These are phyloP conservation scores for Epicampocera succincta DNA, from an alignment of 2,888 invertebrate species.

Conservation along the genomic window DNA sequence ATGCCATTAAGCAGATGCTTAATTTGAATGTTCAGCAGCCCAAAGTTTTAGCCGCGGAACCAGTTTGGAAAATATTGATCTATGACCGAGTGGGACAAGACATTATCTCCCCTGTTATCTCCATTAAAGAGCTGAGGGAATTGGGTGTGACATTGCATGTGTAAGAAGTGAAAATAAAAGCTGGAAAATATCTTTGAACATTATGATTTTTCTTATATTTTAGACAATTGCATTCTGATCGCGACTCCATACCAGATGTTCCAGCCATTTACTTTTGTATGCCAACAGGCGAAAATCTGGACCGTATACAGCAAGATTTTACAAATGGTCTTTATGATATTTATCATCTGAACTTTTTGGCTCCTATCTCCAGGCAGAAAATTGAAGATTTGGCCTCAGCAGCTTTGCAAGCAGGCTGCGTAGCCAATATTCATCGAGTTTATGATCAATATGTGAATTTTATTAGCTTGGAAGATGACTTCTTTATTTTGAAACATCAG, in stretches of 20 bases:
- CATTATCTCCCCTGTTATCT: slow-evolving; percentile 97
- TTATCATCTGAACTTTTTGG: slow-evolving; percentile 98
- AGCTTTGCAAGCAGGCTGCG: slow-evolving; percentile 94
- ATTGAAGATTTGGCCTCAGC: slow-evolving; percentile 97
- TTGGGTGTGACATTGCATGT: slow-evolving; percentile 98
- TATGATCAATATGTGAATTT: slow-evolving; percentile 99
- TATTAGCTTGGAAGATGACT: slow-evolving; percentile 98
- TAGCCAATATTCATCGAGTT: slow-evolving; percentile 96
- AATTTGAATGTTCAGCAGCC: slow-evolving; percentile 93
- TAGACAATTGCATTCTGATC: slow-evolving; percentile 92
- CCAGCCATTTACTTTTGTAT: slow-evolving; percentile 99
- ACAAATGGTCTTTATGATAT: slow-evolving; percentile 95
- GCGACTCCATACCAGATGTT: slow-evolving; percentile 98
- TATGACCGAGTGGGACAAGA: slow-evolving; percentile 99
- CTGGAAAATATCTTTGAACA: not conserved
- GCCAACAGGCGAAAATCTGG: slow-evolving; percentile 97
- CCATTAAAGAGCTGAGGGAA: slow-evolving; percentile 96
- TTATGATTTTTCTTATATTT: slow-evolving; percentile 63
- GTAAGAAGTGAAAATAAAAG: slow-evolving; percentile 83
- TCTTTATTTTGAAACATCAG: slow-evolving; percentile 96
- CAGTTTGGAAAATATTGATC: slow-evolving; percentile 97
- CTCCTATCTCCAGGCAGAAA: slow-evolving; percentile 95
- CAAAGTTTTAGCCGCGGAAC: slow-evolving; percentile 90
- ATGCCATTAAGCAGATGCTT: slow-evolving; percentile 96
- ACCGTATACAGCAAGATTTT: slow-evolving; percentile 94